Evolutionary conservation across 2,797 vertebrate genomes (phyloP).

Genomic region (Gouania willdenowi): DNA sequence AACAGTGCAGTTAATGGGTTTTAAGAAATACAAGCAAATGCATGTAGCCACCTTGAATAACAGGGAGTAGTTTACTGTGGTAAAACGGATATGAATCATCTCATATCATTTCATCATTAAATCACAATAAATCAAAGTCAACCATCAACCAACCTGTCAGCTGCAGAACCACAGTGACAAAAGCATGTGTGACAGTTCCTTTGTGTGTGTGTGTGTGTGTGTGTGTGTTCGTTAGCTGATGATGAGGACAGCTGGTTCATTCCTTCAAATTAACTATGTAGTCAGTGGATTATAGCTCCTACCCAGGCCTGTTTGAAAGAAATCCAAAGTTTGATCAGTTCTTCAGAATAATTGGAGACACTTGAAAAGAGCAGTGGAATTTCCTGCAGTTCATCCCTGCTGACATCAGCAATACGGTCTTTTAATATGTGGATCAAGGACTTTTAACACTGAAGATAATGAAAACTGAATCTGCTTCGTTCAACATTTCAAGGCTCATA

Average conservation of each 20-base stretch:
- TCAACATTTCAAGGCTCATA: background rate
- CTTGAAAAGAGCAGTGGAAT: background rate
- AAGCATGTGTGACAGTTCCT: conserved; percentile 7
- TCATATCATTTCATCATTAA: too few relatives aligned
- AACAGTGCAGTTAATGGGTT: too few relatives aligned
- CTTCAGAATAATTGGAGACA: background rate
- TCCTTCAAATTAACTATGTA: background rate
- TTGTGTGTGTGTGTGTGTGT: conserved; percentile 4
- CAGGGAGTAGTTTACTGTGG: too few relatives aligned
- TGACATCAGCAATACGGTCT: background rate
- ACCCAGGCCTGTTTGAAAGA: background rate
- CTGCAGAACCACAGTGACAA: conserved; percentile 1
- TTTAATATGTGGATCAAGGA: background rate
- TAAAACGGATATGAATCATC: too few relatives aligned
- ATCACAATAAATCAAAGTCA: conserved; percentile 8
- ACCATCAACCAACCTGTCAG: conserved; percentile 6
- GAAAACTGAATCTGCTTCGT: background rate
- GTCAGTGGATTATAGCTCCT: background rate
- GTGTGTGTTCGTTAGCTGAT: conserved; percentile 11
- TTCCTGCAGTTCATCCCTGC: background rate
- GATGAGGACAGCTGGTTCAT: background rate
- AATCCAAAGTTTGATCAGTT: background rate
- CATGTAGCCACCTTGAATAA: too few relatives aligned
- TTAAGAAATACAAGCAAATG: too few relatives aligned
- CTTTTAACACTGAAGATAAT: background rate